phyloP scores from a whole-genome alignment of 2,797 vertebrate genomes.

The Muscicapa striata region DNA sequence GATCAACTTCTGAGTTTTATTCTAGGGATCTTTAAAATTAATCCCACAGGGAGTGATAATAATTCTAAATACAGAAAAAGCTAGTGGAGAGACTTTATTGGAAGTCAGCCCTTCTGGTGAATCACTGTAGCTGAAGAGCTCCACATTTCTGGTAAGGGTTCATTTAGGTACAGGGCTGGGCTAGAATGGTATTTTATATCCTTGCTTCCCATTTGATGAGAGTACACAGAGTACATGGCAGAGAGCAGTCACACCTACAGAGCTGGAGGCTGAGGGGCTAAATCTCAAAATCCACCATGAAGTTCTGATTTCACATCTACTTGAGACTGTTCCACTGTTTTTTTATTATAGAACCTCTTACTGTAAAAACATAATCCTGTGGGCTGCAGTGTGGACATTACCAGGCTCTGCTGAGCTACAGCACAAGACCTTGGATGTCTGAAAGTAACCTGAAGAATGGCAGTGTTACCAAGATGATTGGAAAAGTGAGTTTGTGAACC shows the following conservation, averaged over 20 bases:
- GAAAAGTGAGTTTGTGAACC: not conserved
- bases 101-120: not conserved
- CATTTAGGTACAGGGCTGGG: not conserved
- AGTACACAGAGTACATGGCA: not conserved
- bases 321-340: not conserved
- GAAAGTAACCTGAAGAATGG: not conserved
- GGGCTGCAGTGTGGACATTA: not conserved
- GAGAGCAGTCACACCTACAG: not conserved
- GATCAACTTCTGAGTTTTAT: not conserved
- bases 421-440: not conserved
- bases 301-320: not conserved
- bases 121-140: not conserved
- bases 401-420: not conserved
- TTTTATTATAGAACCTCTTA: not conserved
- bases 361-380: not conserved
- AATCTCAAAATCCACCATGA: not conserved
- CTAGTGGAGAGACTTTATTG: not conserved
- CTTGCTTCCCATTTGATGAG: fast-evolving
- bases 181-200: not conserved
- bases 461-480: not conserved
- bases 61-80: not conserved
- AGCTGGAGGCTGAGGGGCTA: not conserved
- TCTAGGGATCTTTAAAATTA: not conserved
- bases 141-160: not conserved
- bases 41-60: fast-evolving